Evolutionary conservation across 92 coral and sea anemone genomes (phyloP).

Genomic region (Heteractis magnifica): DNA sequence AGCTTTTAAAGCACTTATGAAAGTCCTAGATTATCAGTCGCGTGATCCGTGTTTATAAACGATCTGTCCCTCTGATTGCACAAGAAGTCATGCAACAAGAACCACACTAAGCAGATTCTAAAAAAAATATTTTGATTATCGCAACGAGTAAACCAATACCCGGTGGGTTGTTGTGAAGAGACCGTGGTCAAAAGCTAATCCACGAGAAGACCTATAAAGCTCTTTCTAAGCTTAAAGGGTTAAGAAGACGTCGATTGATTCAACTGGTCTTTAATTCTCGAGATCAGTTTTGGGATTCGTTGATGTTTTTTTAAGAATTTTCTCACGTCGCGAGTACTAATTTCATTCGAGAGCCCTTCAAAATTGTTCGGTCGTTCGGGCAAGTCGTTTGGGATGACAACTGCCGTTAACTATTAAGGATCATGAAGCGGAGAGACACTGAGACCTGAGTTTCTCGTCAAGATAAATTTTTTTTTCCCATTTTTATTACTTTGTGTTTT

Average conservation of each 20-base stretch:
- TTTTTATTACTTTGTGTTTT: background rate
- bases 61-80: constrained; percentile 3
- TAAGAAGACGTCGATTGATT: too few relatives aligned
- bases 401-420: background rate
- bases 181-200: background rate
- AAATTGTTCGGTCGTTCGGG: background rate
- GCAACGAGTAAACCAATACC: background rate
- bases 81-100: background rate
- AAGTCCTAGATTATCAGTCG: constrained; percentile 10
- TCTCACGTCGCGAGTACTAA: background rate
- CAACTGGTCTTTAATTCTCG: too few relatives aligned
- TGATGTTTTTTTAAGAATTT: too few relatives aligned
- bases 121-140: background rate
- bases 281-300: too few relatives aligned
- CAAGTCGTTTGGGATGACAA: background rate
- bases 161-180: background rate
- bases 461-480: background rate
- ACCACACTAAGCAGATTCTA: background rate
- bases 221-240: too few relatives aligned
- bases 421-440: background rate
- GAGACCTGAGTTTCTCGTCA: background rate
- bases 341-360: background rate
- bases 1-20: constrained; percentile 12
- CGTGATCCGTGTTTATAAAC: constrained; percentile 21
- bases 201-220: background rate